These are phyloP conservation scores for Trissolcus japonicus DNA, from an alignment of 2,888 invertebrate genomes.

Conservation along the genomic window DNA sequence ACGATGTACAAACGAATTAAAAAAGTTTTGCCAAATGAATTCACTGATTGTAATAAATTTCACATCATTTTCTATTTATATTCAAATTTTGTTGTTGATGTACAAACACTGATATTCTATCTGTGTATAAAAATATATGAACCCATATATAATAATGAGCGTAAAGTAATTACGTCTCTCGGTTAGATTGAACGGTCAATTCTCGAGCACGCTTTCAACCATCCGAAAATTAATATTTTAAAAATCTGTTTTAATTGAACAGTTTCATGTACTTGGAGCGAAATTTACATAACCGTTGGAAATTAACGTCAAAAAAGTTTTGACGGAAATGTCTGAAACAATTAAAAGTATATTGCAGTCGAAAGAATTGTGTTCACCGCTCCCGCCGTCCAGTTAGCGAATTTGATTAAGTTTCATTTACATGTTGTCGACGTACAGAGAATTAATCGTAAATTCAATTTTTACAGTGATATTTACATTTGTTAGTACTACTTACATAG, in stretches of 20 bases:
- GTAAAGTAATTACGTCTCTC: conserved; percentile 17
- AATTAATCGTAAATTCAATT: conserved; percentile 51
- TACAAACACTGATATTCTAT: not conserved
- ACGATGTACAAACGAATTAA: too few species aligned
- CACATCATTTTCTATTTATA: too few species aligned
- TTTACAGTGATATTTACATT: conserved; percentile 70
- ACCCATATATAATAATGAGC: conserved; percentile 44
- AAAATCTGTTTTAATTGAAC: not conserved
- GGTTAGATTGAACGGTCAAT: conserved; percentile 31
- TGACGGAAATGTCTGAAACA: too few species aligned
- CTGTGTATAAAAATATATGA: conserved; percentile 34
- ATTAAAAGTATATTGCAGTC: too few species aligned
- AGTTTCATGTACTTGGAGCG: too few species aligned
- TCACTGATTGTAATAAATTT: too few species aligned
- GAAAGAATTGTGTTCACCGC: not conserved
- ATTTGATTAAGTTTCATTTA: conserved; percentile 41
- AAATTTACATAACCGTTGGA: too few species aligned
- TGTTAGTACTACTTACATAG: conserved; percentile 60
- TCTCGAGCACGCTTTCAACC: conserved; percentile 29
- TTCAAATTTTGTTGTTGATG: too few species aligned
- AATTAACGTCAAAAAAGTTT: too few species aligned
- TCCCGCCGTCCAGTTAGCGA: conserved; percentile 9
- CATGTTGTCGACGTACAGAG: conserved; percentile 50
- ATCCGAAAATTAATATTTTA: conserved; percentile 18
- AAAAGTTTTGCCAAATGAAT: too few species aligned